Evolutionary conservation across 2,888 invertebrate genomes (phyloP).

Genomic region (Erebia aethiops): DNA sequence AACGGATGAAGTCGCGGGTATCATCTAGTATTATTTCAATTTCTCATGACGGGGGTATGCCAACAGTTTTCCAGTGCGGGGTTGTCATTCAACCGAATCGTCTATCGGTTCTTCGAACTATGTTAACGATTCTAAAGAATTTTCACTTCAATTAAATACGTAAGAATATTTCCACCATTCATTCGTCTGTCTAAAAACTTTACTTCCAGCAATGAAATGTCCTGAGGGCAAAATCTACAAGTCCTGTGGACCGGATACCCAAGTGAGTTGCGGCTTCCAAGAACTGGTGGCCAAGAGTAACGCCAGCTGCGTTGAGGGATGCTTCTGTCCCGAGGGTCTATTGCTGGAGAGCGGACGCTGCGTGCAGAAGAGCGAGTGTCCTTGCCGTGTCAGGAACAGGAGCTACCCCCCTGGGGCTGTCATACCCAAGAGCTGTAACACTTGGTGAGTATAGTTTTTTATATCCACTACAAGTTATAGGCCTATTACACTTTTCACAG

Average conservation of each 20-base stretch:
- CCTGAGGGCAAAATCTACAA: conserved; percentile 89
- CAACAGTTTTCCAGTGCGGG: too few relatives aligned
- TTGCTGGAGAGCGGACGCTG: conserved; percentile 90
- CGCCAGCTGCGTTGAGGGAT: conserved; percentile 91
- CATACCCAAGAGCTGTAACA: conserved; percentile 92
- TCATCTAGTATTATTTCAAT: too few relatives aligned
- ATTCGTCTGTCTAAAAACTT: too few relatives aligned
- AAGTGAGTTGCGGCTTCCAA: conserved; percentile 87
- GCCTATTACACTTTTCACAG: too few relatives aligned
- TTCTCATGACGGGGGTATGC: too few relatives aligned
- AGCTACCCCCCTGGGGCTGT: conserved; percentile 87
- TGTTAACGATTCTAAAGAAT: too few relatives aligned
- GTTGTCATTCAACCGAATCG: too few relatives aligned
- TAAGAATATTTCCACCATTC: too few relatives aligned
- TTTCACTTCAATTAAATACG: too few relatives aligned
- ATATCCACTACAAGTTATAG: too few relatives aligned
- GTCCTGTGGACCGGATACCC: conserved; percentile 88
- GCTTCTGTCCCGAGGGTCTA: conserved; percentile 92
- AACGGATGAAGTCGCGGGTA: too few relatives aligned
- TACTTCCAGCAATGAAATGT: conserved; percentile 87
- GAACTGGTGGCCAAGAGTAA: conserved; percentile 51
- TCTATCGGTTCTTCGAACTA: too few relatives aligned
- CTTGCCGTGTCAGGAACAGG: conserved; percentile 90
- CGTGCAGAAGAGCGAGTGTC: conserved; percentile 88
- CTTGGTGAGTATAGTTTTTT: conserved; percentile 82